A percentile compares a stretch with the other conserved stretches of the same genome.
Conservation (phyloP, 2,113 vertebrate species). For the Entomyzon cyanotis region DNA sequence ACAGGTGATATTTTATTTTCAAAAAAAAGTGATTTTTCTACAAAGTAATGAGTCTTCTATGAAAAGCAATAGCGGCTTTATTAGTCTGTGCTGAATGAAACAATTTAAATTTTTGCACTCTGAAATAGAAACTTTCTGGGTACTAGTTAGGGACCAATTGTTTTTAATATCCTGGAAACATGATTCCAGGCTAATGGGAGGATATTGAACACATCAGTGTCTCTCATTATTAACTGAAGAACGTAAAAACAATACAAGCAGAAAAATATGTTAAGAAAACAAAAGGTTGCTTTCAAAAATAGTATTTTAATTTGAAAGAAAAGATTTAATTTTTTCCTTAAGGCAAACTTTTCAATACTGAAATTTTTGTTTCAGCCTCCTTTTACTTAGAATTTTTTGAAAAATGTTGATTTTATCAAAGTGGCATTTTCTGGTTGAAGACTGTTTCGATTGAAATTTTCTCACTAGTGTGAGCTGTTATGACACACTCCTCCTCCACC, state of each 20-base stretch:
- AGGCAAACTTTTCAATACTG: neutral
- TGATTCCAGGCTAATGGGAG: neutral
- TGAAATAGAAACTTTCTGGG: neutral
- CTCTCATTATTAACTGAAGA: neutral
- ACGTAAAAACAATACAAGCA: neutral
- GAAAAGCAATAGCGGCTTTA: neutral
- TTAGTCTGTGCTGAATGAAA: conserved; percentile 3
- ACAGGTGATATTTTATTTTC: neutral
- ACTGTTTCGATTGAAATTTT: conserved; percentile 34
- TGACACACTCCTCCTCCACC: conserved; percentile 8
- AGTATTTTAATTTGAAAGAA: neutral
- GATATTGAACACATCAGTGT: neutral
- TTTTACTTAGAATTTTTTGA: neutral
- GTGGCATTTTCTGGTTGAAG: conserved; percentile 17
- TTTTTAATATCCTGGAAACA: conserved; percentile 8
- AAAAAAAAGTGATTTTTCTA: neutral
- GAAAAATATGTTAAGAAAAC: neutral
- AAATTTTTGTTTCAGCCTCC: neutral
- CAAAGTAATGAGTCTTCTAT: neutral
- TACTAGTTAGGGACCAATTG: conserved; percentile 1
- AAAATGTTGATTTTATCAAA: conserved; percentile 32
- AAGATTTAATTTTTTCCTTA: neutral
- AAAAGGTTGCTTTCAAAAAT: neutral
- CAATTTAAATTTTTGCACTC: neutral
- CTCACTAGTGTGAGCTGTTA: conserved; percentile 9